phyloP scores from a whole-genome alignment of 2,888 invertebrate species.

The Sinelater perroti region DNA sequence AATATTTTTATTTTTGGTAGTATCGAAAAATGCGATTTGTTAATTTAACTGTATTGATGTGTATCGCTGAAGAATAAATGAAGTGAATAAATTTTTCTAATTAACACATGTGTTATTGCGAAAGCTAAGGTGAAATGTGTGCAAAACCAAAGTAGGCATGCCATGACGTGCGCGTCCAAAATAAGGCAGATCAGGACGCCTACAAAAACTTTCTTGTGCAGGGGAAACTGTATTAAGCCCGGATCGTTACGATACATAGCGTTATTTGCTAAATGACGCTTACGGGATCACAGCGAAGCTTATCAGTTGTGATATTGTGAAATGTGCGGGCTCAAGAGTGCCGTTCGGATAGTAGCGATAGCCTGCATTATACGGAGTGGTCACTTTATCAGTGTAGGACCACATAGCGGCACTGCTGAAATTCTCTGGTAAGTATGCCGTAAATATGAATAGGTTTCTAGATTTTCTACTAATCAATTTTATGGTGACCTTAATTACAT shows the following conservation, averaged over 20 bases:
- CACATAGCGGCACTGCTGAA: slow-evolving; percentile 34
- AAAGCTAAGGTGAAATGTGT: slow-evolving; percentile 1
- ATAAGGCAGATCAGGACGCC: slow-evolving; percentile 32
- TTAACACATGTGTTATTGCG: no score
- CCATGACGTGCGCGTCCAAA: not conserved
- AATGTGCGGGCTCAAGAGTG: slow-evolving; percentile 39
- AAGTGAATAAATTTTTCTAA: no score
- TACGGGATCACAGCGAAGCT: slow-evolving; percentile 20
- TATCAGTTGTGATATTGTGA: slow-evolving; percentile 34
- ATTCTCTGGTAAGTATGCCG: slow-evolving; percentile 42
- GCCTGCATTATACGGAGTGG: slow-evolving; percentile 38
- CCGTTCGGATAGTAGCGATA: slow-evolving; percentile 40
- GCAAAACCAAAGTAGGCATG: slow-evolving; percentile 1
- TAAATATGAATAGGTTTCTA: no score
- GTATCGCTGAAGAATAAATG: no score
- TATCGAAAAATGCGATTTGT: no score
- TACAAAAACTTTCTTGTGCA: slow-evolving; percentile 31
- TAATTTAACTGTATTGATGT: no score
- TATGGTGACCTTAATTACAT: no score
- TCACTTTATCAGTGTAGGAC: slow-evolving; percentile 41
- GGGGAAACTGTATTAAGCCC: slow-evolving; percentile 36
- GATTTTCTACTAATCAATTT: no score
- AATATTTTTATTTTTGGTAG: no score
- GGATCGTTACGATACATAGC: slow-evolving; percentile 17
- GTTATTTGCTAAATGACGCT: slow-evolving; percentile 32